These are phyloP conservation scores for Branchipolynoe longqiensis DNA, from an alignment of 2,888 invertebrate species.

Conservation along the genomic window DNA sequence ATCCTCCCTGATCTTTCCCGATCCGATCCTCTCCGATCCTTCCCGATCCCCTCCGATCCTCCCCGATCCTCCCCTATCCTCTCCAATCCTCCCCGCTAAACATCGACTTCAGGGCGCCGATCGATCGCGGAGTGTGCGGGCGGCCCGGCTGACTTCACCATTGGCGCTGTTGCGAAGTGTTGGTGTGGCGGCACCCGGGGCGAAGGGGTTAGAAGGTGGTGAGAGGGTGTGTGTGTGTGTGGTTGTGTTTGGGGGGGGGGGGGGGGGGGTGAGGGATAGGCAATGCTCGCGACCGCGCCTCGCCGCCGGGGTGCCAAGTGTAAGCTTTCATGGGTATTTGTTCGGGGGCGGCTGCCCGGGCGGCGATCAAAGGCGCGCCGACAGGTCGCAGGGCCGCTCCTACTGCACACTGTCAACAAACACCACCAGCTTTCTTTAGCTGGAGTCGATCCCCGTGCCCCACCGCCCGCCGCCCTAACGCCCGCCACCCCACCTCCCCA, in stretches of 20 bases:
- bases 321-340: constrained; percentile 42
- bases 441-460: neutral
- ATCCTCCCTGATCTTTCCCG: neutral
- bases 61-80: neutral
- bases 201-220: no score
- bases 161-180: no score
- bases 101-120: no score
- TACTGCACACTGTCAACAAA: constrained; percentile 36
- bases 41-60: neutral
- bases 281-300: neutral
- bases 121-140: no score
- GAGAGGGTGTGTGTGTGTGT: no score
- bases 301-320: constrained; percentile 23
- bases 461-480: no score
- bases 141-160: no score
- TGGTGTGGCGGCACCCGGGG: no score
- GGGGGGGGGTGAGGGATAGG: neutral
- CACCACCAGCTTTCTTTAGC: constrained; percentile 18
- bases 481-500: no score
- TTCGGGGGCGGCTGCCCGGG: neutral
- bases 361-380: constrained; percentile 7
- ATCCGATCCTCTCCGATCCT: neutral
- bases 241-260: neutral
- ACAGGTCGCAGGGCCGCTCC: neutral
- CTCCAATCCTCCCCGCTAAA: neutral